These are phyloP conservation scores for Eristalinus aeneus DNA, from an alignment of 2,888 invertebrate species.

Conservation along the genomic window DNA sequence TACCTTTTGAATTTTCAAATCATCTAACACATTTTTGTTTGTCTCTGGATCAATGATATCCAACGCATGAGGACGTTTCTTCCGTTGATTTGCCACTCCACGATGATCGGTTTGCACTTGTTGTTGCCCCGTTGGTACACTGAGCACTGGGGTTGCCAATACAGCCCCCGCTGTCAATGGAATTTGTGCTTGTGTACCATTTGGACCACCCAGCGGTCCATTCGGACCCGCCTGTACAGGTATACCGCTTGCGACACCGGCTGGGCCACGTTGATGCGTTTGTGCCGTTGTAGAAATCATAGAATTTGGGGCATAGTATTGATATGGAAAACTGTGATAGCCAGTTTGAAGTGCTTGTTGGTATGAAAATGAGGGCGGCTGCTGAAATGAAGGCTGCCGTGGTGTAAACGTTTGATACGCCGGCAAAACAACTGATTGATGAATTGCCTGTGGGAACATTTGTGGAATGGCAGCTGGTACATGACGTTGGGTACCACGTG, in stretches of 20 bases:
- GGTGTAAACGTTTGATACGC: conserved; percentile 75
- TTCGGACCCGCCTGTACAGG: conserved; percentile 76
- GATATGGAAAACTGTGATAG: conserved; percentile 69
- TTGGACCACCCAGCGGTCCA: conserved; percentile 75
- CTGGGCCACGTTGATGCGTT: conserved; percentile 75
- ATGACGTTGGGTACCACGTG: conserved; percentile 75
- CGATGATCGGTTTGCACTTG: conserved; percentile 34
- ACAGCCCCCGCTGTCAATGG: conserved; percentile 73
- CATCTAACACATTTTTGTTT: conserved; percentile 78
- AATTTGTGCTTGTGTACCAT: conserved; percentile 75
- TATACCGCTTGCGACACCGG: conserved; percentile 75
- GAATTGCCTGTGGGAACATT: conserved; percentile 76
- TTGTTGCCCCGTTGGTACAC: conserved; percentile 78
- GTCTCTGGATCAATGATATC: conserved; percentile 82
- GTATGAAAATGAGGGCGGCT: conserved; percentile 75
- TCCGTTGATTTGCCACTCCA: conserved; percentile 69
- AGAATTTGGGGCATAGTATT: conserved; percentile 65
- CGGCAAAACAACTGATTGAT: conserved; percentile 76
- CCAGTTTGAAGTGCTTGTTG: conserved; percentile 71
- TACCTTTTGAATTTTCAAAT: conserved; percentile 75
- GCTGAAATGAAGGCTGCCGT: conserved; percentile 75
- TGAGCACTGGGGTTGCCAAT: conserved; percentile 77
- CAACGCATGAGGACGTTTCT: conserved; percentile 79
- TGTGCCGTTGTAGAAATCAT: conserved; percentile 73
- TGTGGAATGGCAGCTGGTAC: conserved; percentile 73